Conservation (phyloP, 2,888 invertebrate species). For the Tinea semifulvella region DNA sequence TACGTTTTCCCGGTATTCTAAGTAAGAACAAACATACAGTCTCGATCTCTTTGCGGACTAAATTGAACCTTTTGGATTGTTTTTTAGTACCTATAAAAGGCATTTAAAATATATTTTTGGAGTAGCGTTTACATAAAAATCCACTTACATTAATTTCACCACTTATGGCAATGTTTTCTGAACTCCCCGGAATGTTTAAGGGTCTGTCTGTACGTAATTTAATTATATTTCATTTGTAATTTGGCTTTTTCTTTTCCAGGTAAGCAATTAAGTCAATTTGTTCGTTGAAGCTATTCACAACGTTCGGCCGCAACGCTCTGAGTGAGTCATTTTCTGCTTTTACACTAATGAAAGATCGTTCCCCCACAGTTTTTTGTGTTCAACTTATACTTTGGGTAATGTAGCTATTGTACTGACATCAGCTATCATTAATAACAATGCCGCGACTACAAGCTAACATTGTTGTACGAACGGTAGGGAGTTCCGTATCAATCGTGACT, state of each 20-base stretch:
- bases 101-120: no score
- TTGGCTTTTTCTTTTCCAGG: constrained; percentile 6
- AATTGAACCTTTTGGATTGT: no score
- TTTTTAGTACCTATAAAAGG: no score
- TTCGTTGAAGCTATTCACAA: background rate
- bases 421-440: constrained; percentile 1
- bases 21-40: no score
- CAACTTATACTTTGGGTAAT: constrained; percentile 4
- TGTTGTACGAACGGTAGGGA: constrained; percentile 3
- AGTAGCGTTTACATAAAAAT: no score
- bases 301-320: background rate
- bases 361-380: background rate
- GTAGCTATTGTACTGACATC: background rate
- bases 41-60: no score
- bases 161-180: no score
- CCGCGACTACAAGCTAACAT: background rate
- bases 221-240: no score
- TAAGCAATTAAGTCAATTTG: constrained; percentile 10
- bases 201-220: no score
- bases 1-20: no score
- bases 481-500: constrained; percentile 4
- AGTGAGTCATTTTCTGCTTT: constrained; percentile 10
- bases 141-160: no score
- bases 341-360: constrained; percentile 10
- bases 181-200: no score